phyloP scores from a whole-genome alignment of 2,113 vertebrate species.

The Halcyon malimbica region DNA sequence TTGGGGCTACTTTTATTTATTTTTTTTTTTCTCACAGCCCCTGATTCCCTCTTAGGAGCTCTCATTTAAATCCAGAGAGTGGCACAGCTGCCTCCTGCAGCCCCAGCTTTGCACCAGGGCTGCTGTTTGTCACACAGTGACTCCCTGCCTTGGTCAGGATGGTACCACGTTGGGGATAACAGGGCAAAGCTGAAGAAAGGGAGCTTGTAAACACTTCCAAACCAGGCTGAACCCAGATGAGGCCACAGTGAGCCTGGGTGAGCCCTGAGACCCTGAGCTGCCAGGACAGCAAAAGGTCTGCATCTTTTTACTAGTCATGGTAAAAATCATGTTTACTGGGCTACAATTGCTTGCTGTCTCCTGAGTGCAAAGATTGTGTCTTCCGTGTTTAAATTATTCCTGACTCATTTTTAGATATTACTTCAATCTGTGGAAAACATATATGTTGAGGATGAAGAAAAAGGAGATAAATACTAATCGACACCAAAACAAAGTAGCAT shows the following conservation, averaged over 20 bases:
- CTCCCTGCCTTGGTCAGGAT: neutral
- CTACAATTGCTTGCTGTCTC: neutral
- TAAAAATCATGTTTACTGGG: neutral
- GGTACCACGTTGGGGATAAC: too few relatives aligned
- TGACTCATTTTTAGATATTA: neutral
- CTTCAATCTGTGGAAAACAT: neutral
- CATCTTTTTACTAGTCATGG: neutral
- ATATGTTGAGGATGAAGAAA: neutral
- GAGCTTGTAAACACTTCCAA: neutral
- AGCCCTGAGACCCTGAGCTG: neutral
- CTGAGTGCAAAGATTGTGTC: neutral
- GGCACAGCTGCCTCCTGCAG: neutral
- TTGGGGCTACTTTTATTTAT: neutral
- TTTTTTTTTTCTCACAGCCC: neutral
- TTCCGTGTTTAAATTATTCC: neutral
- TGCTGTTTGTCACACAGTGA: neutral
- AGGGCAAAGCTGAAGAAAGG: neutral
- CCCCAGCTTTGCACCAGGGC: neutral
- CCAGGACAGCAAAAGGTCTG: neutral
- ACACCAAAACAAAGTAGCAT: neutral
- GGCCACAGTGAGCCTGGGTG: neutral
- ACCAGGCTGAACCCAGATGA: neutral
- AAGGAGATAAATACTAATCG: neutral
- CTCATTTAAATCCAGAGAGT: neutral
- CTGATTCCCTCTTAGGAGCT: neutral